These are phyloP conservation scores for Symphodus melops DNA, from an alignment of 2,113 vertebrate genomes.

Conservation along the genomic window DNA sequence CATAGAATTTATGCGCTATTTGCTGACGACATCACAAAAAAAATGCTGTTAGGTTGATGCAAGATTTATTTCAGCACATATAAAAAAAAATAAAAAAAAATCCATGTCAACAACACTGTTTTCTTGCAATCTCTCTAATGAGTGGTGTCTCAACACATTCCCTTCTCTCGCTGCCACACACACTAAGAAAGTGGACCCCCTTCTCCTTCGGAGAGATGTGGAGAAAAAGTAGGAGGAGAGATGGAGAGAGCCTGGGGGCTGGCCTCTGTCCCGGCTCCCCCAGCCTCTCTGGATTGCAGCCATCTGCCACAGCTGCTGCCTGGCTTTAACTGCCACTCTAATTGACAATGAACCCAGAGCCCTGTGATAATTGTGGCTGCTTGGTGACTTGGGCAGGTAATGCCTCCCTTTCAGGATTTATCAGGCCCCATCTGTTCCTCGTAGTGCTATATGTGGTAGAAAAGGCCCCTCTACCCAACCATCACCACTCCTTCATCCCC, in stretches of 20 bases:
- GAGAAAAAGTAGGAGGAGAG: constrained; percentile 69
- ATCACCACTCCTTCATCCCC: constrained; percentile 63
- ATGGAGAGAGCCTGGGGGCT: constrained; percentile 84
- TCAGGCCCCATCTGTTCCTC: constrained; percentile 90
- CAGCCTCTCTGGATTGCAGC: constrained; percentile 88
- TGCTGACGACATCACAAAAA: constrained; percentile 62
- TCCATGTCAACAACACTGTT: constrained; percentile 31
- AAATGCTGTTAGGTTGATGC: constrained; percentile 11
- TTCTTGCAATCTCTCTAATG: constrained; percentile 39
- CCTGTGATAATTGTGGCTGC: constrained; percentile 91
- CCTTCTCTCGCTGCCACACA: constrained; percentile 6
- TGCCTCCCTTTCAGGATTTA: constrained; percentile 90
- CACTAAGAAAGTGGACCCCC: constrained; percentile 41
- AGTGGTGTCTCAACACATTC: constrained; percentile 30
- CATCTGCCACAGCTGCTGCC: constrained; percentile 97
- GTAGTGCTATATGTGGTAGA: constrained; percentile 84
- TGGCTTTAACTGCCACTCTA: constrained; percentile 89
- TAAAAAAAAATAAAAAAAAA: not conserved
- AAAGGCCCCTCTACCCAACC: constrained; percentile 78
- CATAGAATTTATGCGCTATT: constrained; percentile 30
- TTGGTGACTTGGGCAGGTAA: constrained; percentile 91
- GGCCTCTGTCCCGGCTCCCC: constrained; percentile 89
- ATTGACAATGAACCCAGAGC: constrained; percentile 93
- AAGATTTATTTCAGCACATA: not conserved
- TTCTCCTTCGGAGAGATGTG: constrained; percentile 39